Conservation (phyloP, 2,888 invertebrate species). For the Cerastis leucographa region DNA sequence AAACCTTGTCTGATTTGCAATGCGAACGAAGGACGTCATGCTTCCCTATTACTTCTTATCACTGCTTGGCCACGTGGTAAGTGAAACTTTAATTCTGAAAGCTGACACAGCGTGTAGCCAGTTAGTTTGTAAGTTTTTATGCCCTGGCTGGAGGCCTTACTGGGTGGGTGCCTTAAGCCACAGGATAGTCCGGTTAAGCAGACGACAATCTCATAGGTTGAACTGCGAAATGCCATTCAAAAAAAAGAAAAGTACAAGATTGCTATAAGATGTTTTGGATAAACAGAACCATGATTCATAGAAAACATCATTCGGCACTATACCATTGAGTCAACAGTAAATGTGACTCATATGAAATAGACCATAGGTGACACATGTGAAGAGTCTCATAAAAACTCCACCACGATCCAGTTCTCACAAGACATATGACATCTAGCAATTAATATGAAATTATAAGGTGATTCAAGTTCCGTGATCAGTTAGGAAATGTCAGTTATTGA, state of each 20-base stretch:
- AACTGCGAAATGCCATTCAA: no score
- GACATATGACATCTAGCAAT: constrained; percentile 10
- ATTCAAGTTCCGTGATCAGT: constrained; percentile 6
- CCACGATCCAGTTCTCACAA: constrained; percentile 39
- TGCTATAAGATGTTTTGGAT: background rate
- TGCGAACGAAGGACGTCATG: background rate
- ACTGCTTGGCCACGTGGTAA: no score
- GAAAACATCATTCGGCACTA: constrained; percentile 6
- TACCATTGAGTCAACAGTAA: background rate
- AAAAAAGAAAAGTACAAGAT: no score
- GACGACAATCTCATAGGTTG: no score
- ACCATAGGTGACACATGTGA: constrained; percentile 30
- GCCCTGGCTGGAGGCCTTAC: no score
- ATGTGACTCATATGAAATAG: constrained; percentile 41
- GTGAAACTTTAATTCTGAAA: background rate
- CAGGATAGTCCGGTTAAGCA: no score
- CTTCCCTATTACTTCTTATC: background rate
- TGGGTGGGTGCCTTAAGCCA: no score
- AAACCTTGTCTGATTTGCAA: no score
- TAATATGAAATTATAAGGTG: constrained; percentile 7
- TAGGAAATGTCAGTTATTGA: constrained; percentile 32
- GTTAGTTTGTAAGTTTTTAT: no score
- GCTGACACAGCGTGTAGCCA: no score
- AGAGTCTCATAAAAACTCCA: background rate
- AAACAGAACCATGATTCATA: constrained; percentile 10